A percentile compares a stretch with the other conserved stretches of the same genome.
phyloP scores from a whole-genome alignment of 35 echinoderm and acorn worm species.

The Nesometra sesokonis region DNA sequence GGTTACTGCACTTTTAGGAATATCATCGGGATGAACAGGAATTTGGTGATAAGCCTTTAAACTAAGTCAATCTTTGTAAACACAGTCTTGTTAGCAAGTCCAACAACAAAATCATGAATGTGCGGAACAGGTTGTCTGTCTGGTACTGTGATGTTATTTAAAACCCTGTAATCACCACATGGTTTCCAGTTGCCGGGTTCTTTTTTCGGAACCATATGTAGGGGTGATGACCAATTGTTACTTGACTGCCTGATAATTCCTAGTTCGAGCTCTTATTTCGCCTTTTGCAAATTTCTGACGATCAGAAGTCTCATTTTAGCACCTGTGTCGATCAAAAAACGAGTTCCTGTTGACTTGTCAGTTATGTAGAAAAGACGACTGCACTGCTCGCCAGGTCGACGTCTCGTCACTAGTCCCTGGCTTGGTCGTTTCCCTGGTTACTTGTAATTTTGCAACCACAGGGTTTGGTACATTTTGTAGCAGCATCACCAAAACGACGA shows the following conservation, averaged over 20 bases:
- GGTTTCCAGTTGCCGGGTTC: slow-evolving; percentile 32
- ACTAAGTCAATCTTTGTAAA: slow-evolving; percentile 46
- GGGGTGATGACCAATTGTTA: slow-evolving; percentile 42
- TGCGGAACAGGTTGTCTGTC: slow-evolving; percentile 49
- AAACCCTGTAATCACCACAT: slow-evolving; percentile 39
- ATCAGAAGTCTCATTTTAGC: slow-evolving; percentile 25
- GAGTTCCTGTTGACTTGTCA: not conserved
- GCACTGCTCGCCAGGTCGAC: not conserved
- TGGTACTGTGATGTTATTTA: slow-evolving; percentile 28
- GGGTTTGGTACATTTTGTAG: too few relatives aligned
- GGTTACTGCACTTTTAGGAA: slow-evolving; percentile 42
- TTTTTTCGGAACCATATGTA: slow-evolving; percentile 55
- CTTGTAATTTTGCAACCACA: too few relatives aligned
- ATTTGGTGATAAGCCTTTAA: slow-evolving; percentile 54
- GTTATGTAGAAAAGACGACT: slow-evolving; percentile 10
- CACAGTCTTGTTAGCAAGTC: slow-evolving; percentile 16
- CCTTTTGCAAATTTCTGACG: slow-evolving; percentile 17
- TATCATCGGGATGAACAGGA: slow-evolving; percentile 24
- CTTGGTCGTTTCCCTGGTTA: not conserved
- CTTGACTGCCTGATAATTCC: slow-evolving; percentile 47
- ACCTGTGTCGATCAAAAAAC: slow-evolving; percentile 7
- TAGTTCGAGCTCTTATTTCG: slow-evolving; percentile 40
- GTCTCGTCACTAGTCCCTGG: slow-evolving; percentile 11
- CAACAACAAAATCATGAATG: slow-evolving; percentile 15
- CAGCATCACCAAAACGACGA: too few relatives aligned